These are phyloP conservation scores for Abrostola triplasia DNA, from an alignment of 2,888 invertebrate genomes.

Conservation along the genomic window DNA sequence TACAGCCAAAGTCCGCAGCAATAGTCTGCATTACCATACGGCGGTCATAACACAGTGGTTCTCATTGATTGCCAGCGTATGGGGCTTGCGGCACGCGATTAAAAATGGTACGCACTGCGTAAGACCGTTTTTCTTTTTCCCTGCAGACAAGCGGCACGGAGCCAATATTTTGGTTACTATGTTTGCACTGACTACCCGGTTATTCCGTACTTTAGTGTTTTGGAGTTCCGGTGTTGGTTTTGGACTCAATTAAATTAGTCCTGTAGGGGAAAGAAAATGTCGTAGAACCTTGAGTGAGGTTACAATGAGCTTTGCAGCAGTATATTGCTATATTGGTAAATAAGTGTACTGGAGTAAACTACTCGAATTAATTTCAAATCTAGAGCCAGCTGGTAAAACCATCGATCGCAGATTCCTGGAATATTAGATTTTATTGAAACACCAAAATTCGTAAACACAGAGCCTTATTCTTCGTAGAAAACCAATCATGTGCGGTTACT, in stretches of 20 bases:
- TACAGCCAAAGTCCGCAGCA: too few species aligned
- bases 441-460: slow-evolving; percentile 7
- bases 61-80: slow-evolving; percentile 18
- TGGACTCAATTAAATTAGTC: too few species aligned
- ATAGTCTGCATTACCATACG: neutral
- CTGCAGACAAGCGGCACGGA: neutral
- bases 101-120: slow-evolving; percentile 48
- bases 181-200: too few species aligned
- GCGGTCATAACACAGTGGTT: slow-evolving; percentile 22
- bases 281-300: too few species aligned
- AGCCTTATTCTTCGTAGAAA: slow-evolving; percentile 28
- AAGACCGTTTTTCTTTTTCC: slow-evolving; percentile 31
- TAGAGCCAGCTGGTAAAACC: neutral
- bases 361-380: neutral
- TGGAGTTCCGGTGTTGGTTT: too few species aligned
- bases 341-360: neutral
- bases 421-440: slow-evolving; percentile 4
- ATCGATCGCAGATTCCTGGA: neutral
- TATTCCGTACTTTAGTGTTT: too few species aligned
- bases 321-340: too few species aligned
- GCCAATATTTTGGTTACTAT: neutral
- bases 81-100: slow-evolving; percentile 29
- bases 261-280: too few species aligned
- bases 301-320: too few species aligned
- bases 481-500: slow-evolving; percentile 24